Evolutionary conservation across 2,888 invertebrate species (phyloP).

Genomic region (Leptinotarsa tumamoca): DNA sequence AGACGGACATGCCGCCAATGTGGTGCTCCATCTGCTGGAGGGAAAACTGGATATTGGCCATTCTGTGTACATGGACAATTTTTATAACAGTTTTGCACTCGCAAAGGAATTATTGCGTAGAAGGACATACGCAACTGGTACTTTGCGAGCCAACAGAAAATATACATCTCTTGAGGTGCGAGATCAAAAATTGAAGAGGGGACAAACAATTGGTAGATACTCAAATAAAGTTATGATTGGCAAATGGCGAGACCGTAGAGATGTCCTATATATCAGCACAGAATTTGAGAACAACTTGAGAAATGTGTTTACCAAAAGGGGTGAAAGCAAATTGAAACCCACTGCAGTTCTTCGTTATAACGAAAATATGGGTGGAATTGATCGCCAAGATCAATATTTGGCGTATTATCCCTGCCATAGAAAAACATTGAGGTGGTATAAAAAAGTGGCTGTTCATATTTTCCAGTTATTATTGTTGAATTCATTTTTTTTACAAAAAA

Average conservation of each 20-base stretch:
- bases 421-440: constrained; percentile 22
- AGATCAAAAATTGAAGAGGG: constrained; percentile 31
- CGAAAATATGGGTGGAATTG: constrained; percentile 24
- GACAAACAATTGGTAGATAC: constrained; percentile 19
- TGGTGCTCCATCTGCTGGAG: constrained; percentile 46
- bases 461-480: constrained; percentile 4
- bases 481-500: not conserved
- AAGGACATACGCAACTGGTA: constrained; percentile 25
- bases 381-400: constrained; percentile 4
- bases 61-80: constrained; percentile 51
- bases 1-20: constrained; percentile 46
- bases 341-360: constrained; percentile 23
- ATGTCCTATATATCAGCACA: constrained; percentile 4
- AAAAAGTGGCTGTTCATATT: constrained; percentile 22
- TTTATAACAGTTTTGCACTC: constrained; percentile 48
- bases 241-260: constrained; percentile 14
- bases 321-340: constrained; percentile 16
- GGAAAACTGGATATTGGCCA: constrained; percentile 44
- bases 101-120: constrained; percentile 29
- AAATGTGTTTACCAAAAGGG: constrained; percentile 9
- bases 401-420: constrained; percentile 19
- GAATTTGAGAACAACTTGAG: constrained; percentile 9
- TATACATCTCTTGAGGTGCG: constrained; percentile 18
- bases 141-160: constrained; percentile 25
- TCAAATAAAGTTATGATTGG: not conserved